A percentile compares a stretch with the other conserved stretches of the same genome.
These are phyloP conservation scores for Labrus mixtus DNA, from an alignment of 2,113 vertebrate species.

Conservation along the genomic window DNA sequence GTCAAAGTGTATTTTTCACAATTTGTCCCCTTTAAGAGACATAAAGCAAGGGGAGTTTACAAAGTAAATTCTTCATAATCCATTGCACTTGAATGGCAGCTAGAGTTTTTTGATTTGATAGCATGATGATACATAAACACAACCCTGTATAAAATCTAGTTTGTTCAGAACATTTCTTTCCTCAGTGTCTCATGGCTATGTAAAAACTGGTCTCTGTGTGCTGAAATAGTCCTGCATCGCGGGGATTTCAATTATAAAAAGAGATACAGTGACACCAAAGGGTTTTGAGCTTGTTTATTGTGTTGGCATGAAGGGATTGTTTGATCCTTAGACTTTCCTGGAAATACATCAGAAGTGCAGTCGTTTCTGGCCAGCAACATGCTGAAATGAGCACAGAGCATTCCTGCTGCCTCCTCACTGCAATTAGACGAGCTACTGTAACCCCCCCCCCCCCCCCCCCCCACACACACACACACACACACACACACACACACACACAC, in stretches of 20 bases:
- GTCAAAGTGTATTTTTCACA: too few relatives aligned
- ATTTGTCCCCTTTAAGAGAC: too few relatives aligned
- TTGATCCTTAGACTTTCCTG: slow-evolving; percentile 52
- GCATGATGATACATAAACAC: not conserved
- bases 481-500: too few relatives aligned
- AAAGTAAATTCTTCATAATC: not conserved
- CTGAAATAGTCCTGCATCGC: slow-evolving; percentile 71
- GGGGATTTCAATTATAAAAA: slow-evolving; percentile 75
- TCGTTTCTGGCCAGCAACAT: slow-evolving; percentile 25
- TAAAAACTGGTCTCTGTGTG: slow-evolving; percentile 56
- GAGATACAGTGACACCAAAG: slow-evolving; percentile 65
- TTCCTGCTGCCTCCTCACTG: slow-evolving; percentile 49
- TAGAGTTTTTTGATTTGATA: not conserved
- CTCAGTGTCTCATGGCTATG: slow-evolving; percentile 52
- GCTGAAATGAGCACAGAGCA: slow-evolving; percentile 39
- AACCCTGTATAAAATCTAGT: slow-evolving; percentile 13
- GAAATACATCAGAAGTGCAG: slow-evolving; percentile 41
- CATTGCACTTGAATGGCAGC: too few relatives aligned
- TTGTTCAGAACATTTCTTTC: slow-evolving; percentile 36
- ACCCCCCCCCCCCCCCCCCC: too few relatives aligned
- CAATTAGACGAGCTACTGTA: slow-evolving; percentile 61
- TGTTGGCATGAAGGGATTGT: slow-evolving; percentile 52
- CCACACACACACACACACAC: too few relatives aligned
- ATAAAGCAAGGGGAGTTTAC: not conserved
- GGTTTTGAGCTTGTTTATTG: slow-evolving; percentile 63